phyloP scores from a whole-genome alignment of 2,888 invertebrate species.

The Harpagoxenus sublaevis region DNA sequence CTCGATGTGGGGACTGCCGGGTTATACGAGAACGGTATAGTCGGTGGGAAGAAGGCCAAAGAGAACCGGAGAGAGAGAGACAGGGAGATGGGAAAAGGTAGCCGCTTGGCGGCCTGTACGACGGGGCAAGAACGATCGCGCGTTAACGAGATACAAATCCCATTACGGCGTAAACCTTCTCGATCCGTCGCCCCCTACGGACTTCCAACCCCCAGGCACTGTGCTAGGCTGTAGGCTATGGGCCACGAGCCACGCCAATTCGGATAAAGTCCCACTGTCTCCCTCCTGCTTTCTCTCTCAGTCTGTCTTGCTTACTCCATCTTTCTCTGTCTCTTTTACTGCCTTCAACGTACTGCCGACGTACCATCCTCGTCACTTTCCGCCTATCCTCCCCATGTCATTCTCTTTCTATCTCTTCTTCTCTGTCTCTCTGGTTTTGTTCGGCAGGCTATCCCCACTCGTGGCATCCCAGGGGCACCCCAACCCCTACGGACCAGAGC shows the following conservation, averaged over 20 bases:
- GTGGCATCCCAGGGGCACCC: constrained; percentile 70
- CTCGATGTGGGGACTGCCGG: constrained; percentile 45
- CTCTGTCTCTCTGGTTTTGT: constrained; percentile 68
- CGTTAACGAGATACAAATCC: constrained; percentile 87
- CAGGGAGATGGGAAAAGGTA: constrained; percentile 60
- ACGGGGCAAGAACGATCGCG: constrained; percentile 85
- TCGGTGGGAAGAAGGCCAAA: constrained; percentile 60
- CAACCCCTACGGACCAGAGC: constrained; percentile 80
- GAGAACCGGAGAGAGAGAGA: constrained; percentile 49
- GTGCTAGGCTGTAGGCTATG: constrained; percentile 79
- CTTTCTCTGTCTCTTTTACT: constrained; percentile 41
- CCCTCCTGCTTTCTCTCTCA: constrained; percentile 59
- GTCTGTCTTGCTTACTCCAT: constrained; percentile 25
- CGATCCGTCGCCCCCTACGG: constrained; percentile 85
- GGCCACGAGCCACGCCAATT: constrained; percentile 84
- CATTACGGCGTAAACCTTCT: constrained; percentile 86
- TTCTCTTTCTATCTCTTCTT: constrained; percentile 34
- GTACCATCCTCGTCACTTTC: constrained; percentile 35
- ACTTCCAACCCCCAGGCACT: constrained; percentile 79
- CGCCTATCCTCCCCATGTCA: constrained; percentile 56
- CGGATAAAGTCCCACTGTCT: constrained; percentile 81
- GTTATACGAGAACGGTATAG: constrained; percentile 61
- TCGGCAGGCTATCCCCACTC: constrained; percentile 68
- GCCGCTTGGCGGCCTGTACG: constrained; percentile 79
- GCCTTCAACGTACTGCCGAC: constrained; percentile 26